Conservation (phyloP, 2,113 vertebrate genomes). For the Leuciscus idus region DNA sequence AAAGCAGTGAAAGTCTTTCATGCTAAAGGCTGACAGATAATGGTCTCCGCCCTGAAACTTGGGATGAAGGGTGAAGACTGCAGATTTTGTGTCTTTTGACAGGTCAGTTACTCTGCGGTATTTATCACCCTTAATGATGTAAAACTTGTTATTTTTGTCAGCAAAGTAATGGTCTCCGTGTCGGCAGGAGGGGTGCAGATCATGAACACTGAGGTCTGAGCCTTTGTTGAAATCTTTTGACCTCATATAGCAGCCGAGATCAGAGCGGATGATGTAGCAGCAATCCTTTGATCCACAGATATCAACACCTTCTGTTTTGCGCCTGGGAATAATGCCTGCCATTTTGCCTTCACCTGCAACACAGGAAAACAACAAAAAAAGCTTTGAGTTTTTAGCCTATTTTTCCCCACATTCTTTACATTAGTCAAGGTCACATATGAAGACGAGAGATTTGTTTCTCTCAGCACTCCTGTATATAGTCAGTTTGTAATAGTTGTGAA, state of each 20-base stretch:
- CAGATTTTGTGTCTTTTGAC: neutral
- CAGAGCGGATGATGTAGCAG: neutral
- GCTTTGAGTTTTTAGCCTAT: too few relatives aligned
- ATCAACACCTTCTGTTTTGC: neutral
- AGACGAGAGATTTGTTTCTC: too few relatives aligned
- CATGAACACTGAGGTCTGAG: too few relatives aligned
- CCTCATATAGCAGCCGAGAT: conserved; percentile 1
- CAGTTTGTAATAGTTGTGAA: too few relatives aligned
- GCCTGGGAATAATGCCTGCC: neutral
- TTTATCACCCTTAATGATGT: neutral
- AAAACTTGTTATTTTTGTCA: neutral
- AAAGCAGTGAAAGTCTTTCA: too few relatives aligned
- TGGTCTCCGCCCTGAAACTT: neutral
- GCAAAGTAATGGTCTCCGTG: too few relatives aligned
- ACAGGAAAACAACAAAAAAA: neutral
- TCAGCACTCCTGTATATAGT: too few relatives aligned
- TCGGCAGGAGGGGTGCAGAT: too few relatives aligned
- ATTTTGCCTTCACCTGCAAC: neutral
- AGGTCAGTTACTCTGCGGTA: neutral
- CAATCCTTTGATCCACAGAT: neutral
- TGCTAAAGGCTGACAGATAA: neutral
- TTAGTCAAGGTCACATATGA: too few relatives aligned
- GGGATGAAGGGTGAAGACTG: neutral
- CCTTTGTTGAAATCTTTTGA: neutral
- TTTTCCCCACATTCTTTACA: too few relatives aligned